These are phyloP conservation scores for Mactra quadrangularis DNA, from an alignment of 1,140 invertebrate species.

Conservation along the genomic window DNA sequence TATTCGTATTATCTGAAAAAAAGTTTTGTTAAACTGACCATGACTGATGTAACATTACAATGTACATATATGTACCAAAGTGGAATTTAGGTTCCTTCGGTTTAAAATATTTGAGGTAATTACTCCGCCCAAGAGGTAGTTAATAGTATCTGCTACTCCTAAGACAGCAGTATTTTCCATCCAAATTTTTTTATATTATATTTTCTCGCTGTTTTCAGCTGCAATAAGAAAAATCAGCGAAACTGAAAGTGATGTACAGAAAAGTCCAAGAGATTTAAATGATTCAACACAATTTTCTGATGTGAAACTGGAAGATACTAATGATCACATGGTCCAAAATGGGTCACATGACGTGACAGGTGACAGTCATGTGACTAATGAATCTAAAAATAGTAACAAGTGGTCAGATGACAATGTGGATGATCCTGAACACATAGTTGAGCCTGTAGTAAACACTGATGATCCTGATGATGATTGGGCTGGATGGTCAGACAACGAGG, in stretches of 20 bases:
- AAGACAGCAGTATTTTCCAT: too few relatives aligned
- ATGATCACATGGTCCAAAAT: not conserved
- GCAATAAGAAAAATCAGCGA: not conserved
- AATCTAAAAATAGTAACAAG: not conserved
- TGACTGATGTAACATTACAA: too few relatives aligned
- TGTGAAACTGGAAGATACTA: not conserved
- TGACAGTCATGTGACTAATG: not conserved
- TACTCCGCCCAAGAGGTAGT: too few relatives aligned
- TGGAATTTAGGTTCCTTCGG: too few relatives aligned
- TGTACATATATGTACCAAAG: too few relatives aligned
- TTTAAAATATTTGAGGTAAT: too few relatives aligned
- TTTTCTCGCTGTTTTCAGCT: too few relatives aligned
- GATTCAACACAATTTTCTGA: not conserved
- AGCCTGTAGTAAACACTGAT: not conserved
- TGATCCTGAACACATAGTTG: not conserved
- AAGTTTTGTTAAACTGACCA: too few relatives aligned
- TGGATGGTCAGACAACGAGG: slow-evolving; percentile 14
- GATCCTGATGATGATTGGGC: slow-evolving; percentile 12
- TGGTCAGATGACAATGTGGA: not conserved
- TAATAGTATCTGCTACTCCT: too few relatives aligned
- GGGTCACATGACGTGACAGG: not conserved
- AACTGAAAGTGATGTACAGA: not conserved
- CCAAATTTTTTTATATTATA: too few relatives aligned
- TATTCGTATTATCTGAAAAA: too few relatives aligned
- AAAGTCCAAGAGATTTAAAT: not conserved